These are phyloP conservation scores for Mionectes macconnelli DNA, from an alignment of 2,113 vertebrate species.

Conservation along the genomic window DNA sequence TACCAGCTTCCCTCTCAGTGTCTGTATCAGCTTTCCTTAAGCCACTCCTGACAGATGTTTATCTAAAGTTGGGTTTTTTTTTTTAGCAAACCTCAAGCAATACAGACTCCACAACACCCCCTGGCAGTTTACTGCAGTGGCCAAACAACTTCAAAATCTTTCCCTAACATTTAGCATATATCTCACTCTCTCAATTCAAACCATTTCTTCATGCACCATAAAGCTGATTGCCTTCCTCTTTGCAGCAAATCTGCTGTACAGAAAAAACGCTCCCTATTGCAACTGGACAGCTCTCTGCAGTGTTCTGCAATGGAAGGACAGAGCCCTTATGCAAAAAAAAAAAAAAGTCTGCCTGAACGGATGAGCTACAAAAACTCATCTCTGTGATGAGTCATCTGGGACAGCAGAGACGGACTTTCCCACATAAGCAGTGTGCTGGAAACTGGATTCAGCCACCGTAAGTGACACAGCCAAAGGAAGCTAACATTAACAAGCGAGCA, in stretches of 20 bases:
- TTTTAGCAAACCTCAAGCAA: not conserved
- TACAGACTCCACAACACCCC: not conserved
- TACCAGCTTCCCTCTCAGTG: not conserved
- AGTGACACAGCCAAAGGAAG: not conserved
- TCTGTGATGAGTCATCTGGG: constrained; percentile 62
- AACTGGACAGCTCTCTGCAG: constrained; percentile 38
- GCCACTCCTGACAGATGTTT: not conserved
- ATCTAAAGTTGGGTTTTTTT: not conserved
- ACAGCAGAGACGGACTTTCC: constrained; percentile 35
- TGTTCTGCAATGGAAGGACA: constrained; percentile 1
- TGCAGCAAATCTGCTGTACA: not conserved
- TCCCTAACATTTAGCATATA: not conserved
- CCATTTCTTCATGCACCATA: not conserved
- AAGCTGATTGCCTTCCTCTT: not conserved
- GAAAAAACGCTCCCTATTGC: not conserved
- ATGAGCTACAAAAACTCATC: constrained; percentile 33
- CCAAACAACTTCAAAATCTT: not conserved
- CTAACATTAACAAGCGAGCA: not conserved
- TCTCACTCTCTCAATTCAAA: not conserved
- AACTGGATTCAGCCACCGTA: constrained; percentile 16
- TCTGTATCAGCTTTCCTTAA: not conserved
- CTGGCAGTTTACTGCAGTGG: not conserved
- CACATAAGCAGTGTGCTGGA: constrained; percentile 15
- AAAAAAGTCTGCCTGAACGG: not conserved
- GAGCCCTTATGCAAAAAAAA: not conserved